phyloP scores from a whole-genome alignment of 2,797 vertebrate genomes.

The Danio jaintianensis region DNA sequence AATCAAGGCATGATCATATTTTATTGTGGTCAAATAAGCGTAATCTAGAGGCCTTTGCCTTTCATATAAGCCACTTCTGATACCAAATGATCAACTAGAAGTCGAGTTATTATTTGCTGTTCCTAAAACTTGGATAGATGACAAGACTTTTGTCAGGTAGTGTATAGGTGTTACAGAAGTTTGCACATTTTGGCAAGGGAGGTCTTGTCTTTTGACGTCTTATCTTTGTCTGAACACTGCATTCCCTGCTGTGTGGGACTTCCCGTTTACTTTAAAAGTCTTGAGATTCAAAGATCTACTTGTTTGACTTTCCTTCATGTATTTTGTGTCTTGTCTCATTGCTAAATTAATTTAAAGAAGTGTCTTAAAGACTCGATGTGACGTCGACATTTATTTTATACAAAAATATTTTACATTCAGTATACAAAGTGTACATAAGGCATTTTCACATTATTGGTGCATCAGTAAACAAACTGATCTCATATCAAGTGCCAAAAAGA shows the following conservation, averaged over 20 bases:
- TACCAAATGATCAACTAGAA: no score
- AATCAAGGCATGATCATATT: no score
- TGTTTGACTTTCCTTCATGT: background rate
- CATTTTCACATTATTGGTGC: slow-evolving; percentile 30
- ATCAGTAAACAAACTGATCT: background rate
- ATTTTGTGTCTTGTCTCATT: background rate
- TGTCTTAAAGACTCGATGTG: background rate
- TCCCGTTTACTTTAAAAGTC: background rate
- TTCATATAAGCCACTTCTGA: no score
- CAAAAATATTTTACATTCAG: slow-evolving; percentile 40
- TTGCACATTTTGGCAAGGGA: background rate
- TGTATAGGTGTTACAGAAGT: background rate
- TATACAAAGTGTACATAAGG: slow-evolving; percentile 38
- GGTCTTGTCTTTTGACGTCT: background rate
- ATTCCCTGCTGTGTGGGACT: slow-evolving; percentile 16
- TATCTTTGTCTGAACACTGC: background rate
- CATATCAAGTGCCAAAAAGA: background rate
- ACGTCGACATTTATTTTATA: slow-evolving; percentile 38
- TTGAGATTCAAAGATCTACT: background rate
- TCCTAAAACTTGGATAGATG: no score
- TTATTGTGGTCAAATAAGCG: no score
- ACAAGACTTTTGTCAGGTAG: no score
- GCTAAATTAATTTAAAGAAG: no score
- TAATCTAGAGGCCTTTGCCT: no score
- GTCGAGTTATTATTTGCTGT: no score